Evolutionary conservation across 2,113 vertebrate species (phyloP), one percentile per base, ranked within the genome.

Genomic region (Smithornis capensis): DNA sequence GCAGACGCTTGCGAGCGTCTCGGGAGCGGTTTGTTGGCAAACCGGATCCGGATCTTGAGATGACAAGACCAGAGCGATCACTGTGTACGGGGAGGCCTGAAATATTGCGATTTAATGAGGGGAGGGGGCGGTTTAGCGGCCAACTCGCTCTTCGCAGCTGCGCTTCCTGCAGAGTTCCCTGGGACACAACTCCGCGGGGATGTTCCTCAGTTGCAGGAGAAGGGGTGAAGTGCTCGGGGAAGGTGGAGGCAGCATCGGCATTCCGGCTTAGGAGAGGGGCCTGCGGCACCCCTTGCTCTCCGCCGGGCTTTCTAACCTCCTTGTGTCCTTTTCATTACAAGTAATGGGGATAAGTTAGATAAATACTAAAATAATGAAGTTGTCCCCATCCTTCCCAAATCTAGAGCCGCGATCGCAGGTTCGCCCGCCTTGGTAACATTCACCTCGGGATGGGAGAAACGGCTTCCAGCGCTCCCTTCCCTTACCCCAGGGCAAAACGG

Each of bases 61-160:
- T 96, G 97, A 92, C 96, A 94, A 87, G 91, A 96, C n/a, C n/a
- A n/a, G n/a, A 98, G 95, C 95, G 86, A 96, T 96, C 82, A 95
- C 91, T 44, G 95, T 4, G 69, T 44, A 7, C 79, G 19, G 62
- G 22, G 75, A 89, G 22, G 65, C 73, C 96, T 96, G 96, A 97
- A 98, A 97, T 96, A 95, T 82, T 96, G 95, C 85, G 76, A 1
- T 95, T 97, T 97, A 96, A 97, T 64, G 93, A 93, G 83, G 28
- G 91, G 83, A 83, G 65, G 57, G 45, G 55, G 14, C 11, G 22
- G 57, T 57, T 37, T 4, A 49, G 28, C 21, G 2, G 57, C 47
- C 53, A 6, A 4, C 45, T 65, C 52, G 0, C 22, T 52, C 28
- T 7, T 35, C 14, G 59, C 33, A 22, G 62, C 60, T 42, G 86